Base-by-base conservation (phyloP, 1,140 invertebrate species). In the Psix sp. region DNA sequence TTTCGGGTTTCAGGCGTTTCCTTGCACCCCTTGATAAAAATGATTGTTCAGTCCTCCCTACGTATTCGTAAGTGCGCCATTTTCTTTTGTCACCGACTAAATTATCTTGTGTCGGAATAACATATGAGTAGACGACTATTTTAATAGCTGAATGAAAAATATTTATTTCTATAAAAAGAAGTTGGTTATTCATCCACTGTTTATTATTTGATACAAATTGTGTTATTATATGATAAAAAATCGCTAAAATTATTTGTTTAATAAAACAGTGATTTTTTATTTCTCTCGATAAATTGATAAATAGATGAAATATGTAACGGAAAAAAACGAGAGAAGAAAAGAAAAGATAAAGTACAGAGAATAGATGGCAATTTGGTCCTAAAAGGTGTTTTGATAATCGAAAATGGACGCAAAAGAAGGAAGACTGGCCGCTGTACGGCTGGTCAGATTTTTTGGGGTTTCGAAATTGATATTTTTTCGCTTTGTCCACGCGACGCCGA, bases 401-500 rank as follows among this genome's bases (percentile, higher is more conserved):
- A 49, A 71, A 49, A 31, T 14, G 16, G 26, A 29, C 15, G 20
- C 31, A 65, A 62, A 59, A 33, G 21, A 15, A 57, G 43, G 29
- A 66, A 52, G 46, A 40, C 20, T 31, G n/a, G 70, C 26, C 7
- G 13, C 48, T 33, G 31, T 59, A 43, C 38, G 74, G 56, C 49
- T 21, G 67, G 67, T 71, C 71, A 76, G 51, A 77, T 65, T 77
- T 79, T 77, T 77, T 65, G 67, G 72, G 65, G 77, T 80, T 78
- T 73, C 71, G 78, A 80, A 82, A 82, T 81, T 77, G 76, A 82
- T 81, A 81, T 83, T 81, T 83, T 80, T 77, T 77, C 54, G 66
- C 68, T 80, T 77, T 79, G 72, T 77, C 67, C 48, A 68, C 67
- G 68, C 72, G 67, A 62, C 70, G 46, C 29, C 72, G 73, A 76